Percentiles rank a stretch among this genome's conserved stretches.
Evolutionary conservation across 1,140 invertebrate species (phyloP).

Genomic region (Sarcophaga bullata): DNA sequence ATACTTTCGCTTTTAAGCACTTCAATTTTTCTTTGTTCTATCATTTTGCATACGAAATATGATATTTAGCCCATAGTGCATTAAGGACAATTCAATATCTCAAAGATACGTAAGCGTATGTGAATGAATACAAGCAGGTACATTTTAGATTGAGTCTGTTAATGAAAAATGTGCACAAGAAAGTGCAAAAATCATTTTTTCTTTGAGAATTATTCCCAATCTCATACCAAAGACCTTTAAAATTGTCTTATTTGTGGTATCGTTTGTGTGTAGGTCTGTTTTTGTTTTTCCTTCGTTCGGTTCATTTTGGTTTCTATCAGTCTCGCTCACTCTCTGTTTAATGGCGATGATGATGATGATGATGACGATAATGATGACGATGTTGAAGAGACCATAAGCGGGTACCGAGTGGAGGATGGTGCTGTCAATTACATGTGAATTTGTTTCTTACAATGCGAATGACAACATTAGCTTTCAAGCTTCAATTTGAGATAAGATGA

Average conservation of each 20-base stretch:
- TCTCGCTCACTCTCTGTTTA: not conserved
- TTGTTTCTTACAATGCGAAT: conserved; percentile 10
- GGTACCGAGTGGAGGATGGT: not conserved
- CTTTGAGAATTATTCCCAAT: not conserved
- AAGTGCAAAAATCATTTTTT: not conserved
- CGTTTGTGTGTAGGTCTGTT: not conserved
- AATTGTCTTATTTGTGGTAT: not conserved
- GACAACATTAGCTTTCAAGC: conserved; percentile 15
- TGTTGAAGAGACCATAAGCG: conserved; percentile 5
- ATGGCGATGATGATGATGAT: not conserved
- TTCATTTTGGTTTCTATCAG: not conserved
- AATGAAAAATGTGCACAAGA: not conserved
- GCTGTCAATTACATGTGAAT: conserved; percentile 26
- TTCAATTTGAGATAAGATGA: not conserved
- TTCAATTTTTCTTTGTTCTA: not conserved
- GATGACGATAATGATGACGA: not conserved
- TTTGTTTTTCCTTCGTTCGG: not conserved
- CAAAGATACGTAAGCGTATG: not conserved
- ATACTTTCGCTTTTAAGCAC: too few species aligned
- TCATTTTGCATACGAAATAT: not conserved
- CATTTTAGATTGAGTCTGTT: conserved; percentile 4
- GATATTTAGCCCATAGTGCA: not conserved
- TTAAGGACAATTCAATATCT: not conserved
- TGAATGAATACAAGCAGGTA: conserved; percentile 13
- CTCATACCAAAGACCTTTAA: not conserved